Base-by-base conservation (phyloP, 2,797 vertebrate species). In the Sebastes taczanowskii region DNA sequence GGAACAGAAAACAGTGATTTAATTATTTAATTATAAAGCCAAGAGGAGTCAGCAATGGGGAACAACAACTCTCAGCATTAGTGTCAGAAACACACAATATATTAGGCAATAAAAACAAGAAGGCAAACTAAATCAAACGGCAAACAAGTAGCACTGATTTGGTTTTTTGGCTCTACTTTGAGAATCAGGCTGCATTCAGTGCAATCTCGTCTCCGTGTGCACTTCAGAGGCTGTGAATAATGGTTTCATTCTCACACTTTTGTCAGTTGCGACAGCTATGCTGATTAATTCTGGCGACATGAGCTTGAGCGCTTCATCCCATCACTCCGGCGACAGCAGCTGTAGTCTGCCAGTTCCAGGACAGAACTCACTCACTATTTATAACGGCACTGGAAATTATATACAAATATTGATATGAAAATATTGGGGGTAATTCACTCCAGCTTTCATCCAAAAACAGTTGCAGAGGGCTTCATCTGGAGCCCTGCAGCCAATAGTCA, bases 241-340 rank as follows among this genome's bases (percentile, higher is more conserved):
- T 88, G 65, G 68, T 74, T 79, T 84, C 74, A 69, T 74, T 81
- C 68, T 34, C 79, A 85, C 35, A 78, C 23, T 42, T 42, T 25
- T 73, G 75, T 76, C 74, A 75, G 74, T 29, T 59, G 53, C 56
- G 35, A 77, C 88, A 89, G 86, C 88, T 88, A 86, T 64, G 88
- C 80, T 83, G 81, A 83, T 78, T 88, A 72, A 87, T 85, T 83
- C 80, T 5, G 66, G 78, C 38, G 27, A 64, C 74, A 67, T 16
- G 65, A 85, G 67, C 81, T 3, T 3, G 69, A 72, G 70, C 30
- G 30, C 70, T 59, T 32, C 78, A 78, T 81, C 75, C 68, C 22
- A 58, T 67, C 81, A 75, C 64, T 64, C 56, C 25, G 3, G 20
- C 66, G 6, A 66, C 73, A 52, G 77, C 86, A 83, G 85, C 84